Evolutionary conservation across 2,888 invertebrate genomes (phyloP).

Genomic region (Nephrotoma appendiculata): DNA sequence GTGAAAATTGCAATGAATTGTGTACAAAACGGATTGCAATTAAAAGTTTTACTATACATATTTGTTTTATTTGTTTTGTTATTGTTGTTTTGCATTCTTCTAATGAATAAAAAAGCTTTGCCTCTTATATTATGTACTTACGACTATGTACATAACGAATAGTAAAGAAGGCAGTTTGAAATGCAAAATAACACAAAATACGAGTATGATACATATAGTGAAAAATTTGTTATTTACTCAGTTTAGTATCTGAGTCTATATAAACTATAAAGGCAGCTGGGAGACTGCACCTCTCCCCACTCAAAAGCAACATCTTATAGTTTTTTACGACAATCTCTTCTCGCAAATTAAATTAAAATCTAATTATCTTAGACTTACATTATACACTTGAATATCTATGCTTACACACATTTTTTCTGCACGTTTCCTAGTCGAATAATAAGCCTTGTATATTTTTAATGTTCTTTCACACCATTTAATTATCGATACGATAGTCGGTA

Average conservation of each 20-base stretch:
- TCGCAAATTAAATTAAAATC: not conserved
- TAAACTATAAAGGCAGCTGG: not conserved
- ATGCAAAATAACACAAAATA: not conserved
- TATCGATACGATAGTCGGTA: not conserved
- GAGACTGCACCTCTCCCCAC: not conserved
- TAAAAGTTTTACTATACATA: not conserved
- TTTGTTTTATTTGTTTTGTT: not conserved
- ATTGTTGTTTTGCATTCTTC: not conserved
- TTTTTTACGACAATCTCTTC: not conserved
- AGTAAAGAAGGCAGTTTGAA: not conserved
- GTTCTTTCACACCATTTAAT: not conserved
- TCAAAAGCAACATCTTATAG: not conserved
- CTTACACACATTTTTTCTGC: not conserved
- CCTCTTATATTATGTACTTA: not conserved
- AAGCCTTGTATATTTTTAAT: not conserved
- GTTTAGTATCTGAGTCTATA: not conserved
- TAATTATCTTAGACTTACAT: not conserved
- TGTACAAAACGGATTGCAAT: not conserved
- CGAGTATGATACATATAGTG: not conserved
- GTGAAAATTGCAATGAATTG: not conserved
- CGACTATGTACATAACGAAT: not conserved
- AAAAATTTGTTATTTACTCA: not conserved
- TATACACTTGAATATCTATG: not conserved
- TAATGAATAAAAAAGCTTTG: not conserved
- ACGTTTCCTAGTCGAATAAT: not conserved